Conservation (phyloP, 2,113 vertebrate genomes). For the Galeopterus variegatus region DNA sequence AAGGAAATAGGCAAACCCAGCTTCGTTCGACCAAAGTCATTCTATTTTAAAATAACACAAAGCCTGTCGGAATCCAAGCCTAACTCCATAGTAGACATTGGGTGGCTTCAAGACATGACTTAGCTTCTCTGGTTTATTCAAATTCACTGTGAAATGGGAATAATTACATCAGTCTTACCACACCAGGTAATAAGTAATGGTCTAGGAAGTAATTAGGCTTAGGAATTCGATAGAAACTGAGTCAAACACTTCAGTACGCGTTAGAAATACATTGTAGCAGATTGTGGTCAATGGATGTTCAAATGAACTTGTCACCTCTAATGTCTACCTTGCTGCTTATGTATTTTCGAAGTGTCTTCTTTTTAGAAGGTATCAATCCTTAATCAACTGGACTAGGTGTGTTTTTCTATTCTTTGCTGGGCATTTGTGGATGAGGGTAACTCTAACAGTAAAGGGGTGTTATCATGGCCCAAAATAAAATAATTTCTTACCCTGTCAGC, state of each 20-base stretch:
- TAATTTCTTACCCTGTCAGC: background rate
- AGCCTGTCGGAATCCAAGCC: background rate
- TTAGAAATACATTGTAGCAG: background rate
- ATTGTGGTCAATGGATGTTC: background rate
- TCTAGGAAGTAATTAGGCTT: background rate
- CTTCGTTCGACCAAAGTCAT: background rate
- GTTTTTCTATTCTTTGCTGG: background rate
- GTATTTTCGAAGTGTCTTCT: background rate
- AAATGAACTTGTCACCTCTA: background rate
- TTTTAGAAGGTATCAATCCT: background rate
- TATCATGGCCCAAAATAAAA: background rate
- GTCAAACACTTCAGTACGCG: background rate
- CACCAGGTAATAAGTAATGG: background rate
- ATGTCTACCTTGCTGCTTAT: background rate
- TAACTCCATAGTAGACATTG: background rate
- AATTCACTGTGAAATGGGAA: background rate
- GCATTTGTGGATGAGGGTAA: background rate
- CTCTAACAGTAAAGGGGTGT: background rate
- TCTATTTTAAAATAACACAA: background rate
- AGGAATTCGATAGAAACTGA: background rate
- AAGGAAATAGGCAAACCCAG: background rate
- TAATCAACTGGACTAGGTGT: background rate
- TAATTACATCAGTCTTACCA: background rate
- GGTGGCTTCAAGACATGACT: background rate
- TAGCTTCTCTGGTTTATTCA: background rate